Conservation (phyloP, 35 echinoderm and acorn worm genomes). For the Ophiothrix spiculata region DNA sequence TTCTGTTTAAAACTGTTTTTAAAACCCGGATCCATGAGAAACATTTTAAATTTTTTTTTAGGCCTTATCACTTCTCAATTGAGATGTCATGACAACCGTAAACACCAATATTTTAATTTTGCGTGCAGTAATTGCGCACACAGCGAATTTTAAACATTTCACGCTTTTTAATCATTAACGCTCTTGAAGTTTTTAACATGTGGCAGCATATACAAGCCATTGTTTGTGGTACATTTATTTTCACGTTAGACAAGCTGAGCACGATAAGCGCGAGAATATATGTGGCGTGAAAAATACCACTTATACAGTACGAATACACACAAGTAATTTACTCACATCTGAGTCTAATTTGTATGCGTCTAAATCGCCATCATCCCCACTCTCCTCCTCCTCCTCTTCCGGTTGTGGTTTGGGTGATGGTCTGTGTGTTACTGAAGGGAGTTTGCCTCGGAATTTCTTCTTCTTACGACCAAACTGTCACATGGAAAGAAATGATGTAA, state of each 20-base stretch:
- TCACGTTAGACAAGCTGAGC: no score
- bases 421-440: no score
- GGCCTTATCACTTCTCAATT: neutral
- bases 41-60: no score
- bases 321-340: conserved; percentile 28
- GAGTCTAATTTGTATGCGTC: conserved; percentile 85
- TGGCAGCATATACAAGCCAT: no score
- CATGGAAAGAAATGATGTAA: no score
- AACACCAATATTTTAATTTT: neutral
- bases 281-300: neutral
- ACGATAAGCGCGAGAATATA: no score
- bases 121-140: no score
- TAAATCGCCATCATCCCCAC: conserved; percentile 54
- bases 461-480: conserved; percentile 71
- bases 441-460: conserved; percentile 57
- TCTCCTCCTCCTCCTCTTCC: conserved; percentile 43
- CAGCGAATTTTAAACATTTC: neutral
- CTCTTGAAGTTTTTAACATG: no score
- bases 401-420: conserved; percentile 3
- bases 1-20: no score
- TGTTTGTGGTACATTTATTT: no score
- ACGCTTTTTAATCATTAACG: neutral
- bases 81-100: neutral
- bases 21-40: no score
- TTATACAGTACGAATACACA: neutral